A percentile compares a stretch with the other conserved stretches of the same genome.
Evolutionary conservation across 2,797 vertebrate genomes (phyloP).

Genomic region (Acridotheres tristis): DNA sequence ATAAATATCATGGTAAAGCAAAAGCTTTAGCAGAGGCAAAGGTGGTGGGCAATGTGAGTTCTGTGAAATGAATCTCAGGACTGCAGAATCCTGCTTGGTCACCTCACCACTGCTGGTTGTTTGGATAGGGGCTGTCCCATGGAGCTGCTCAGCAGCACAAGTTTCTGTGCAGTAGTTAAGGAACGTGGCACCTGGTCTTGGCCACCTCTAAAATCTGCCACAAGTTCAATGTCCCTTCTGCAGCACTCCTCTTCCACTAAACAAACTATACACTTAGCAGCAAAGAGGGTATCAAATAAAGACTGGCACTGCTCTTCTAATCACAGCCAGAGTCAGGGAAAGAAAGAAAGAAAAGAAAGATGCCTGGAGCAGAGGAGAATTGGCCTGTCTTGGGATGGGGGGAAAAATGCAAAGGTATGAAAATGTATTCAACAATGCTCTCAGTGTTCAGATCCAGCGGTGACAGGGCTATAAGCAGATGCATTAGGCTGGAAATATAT

Average conservation of each 20-base stretch:
- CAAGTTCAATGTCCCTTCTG: neutral
- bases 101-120: neutral
- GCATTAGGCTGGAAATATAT: constrained; percentile 62
- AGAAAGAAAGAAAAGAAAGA: neutral
- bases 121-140: neutral
- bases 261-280: neutral
- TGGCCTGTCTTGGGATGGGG: neutral
- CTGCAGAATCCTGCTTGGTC: neutral
- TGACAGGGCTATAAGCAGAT: constrained; percentile 64
- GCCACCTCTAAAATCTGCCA: neutral
- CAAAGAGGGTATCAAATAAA: neutral
- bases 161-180: neutral
- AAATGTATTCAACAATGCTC: constrained; percentile 54
- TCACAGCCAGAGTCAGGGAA: neutral
- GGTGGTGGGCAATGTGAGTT: rapidly evolving
- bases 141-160: neutral
- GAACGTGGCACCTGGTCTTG: neutral
- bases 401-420: constrained; percentile 23
- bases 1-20: neutral
- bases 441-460: constrained; percentile 7
- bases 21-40: neutral
- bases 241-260: neutral
- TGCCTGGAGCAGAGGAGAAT: neutral
- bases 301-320: neutral
- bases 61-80: neutral